Evolutionary conservation across 2,797 vertebrate species (phyloP).

Genomic region (Micromesistius poutassou): DNA sequence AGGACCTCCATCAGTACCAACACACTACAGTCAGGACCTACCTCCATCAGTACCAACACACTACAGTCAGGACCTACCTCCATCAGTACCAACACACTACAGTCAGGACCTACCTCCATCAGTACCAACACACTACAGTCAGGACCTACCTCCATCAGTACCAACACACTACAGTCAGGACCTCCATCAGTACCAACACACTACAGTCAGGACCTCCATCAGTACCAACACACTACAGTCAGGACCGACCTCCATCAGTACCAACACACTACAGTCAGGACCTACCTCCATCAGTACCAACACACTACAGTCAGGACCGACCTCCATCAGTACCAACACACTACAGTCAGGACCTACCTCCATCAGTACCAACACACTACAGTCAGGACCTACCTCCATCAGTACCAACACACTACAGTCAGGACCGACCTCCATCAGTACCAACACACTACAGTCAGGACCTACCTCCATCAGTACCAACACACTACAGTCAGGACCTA

Average conservation of each 20-base stretch:
- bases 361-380: too few relatives aligned
- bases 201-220: not conserved
- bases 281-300: not conserved
- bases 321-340: too few relatives aligned
- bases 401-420: too few relatives aligned
- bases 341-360: not conserved
- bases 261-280: not conserved
- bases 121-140: too few relatives aligned
- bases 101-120: not conserved
- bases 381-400: not conserved
- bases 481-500: not conserved
- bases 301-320: not conserved
- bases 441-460: not conserved
- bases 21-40: conserved; percentile 2
- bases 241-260: not conserved
- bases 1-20: too few relatives aligned
- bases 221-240: too few relatives aligned
- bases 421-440: not conserved
- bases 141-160: not conserved
- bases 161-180: too few relatives aligned
- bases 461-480: not conserved
- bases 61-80: not conserved
- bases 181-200: too few relatives aligned
- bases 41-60: too few relatives aligned
- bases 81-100: too few relatives aligned